Evolutionary conservation across 2,797 vertebrate species (phyloP).

Genomic region (Anableps anableps): DNA sequence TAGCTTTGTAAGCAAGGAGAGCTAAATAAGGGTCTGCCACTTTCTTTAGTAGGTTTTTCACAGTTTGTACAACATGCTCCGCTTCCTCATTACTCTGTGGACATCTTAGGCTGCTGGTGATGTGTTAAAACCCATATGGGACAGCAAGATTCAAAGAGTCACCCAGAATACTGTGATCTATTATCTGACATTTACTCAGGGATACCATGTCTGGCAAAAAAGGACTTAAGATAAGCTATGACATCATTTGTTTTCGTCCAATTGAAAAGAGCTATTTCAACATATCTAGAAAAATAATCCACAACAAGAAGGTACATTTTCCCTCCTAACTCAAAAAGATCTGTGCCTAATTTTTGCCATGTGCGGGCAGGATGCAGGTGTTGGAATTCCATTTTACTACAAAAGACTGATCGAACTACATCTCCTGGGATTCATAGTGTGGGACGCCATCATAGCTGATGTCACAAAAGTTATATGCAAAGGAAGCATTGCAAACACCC

Average conservation of each 20-base stretch:
- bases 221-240: neutral
- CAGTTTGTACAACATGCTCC: neutral
- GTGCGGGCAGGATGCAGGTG: no score
- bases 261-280: neutral
- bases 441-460: no score
- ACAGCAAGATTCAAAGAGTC: no score
- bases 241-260: neutral
- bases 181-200: neutral
- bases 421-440: no score
- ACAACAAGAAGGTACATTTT: neutral
- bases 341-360: neutral
- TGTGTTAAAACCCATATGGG: neutral
- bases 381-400: no score
- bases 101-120: neutral
- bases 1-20: neutral
- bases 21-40: neutral
- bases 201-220: neutral
- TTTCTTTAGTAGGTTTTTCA: neutral
- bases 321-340: neutral
- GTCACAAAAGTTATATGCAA: no score
- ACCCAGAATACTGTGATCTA: neutral
- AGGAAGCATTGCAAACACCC: no score
- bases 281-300: neutral
- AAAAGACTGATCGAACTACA: no score
- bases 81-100: neutral